Evolutionary conservation across 1,140 invertebrate species (phyloP).

Genomic region (Drosophila ironensis): DNA sequence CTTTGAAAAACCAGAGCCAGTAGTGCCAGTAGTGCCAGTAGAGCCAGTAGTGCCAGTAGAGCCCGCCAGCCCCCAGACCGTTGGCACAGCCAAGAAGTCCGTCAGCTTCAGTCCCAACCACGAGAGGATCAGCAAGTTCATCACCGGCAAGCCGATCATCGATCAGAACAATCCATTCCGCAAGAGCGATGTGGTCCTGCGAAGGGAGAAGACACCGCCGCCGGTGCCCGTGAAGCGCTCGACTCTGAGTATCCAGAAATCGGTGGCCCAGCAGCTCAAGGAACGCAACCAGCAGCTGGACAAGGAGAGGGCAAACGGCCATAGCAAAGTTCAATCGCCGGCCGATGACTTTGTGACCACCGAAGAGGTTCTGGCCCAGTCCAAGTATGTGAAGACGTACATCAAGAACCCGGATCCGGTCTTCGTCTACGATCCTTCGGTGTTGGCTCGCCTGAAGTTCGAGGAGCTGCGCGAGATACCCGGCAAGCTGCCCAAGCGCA

Average conservation of each 20-base stretch:
- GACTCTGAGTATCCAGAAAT: slow-evolving; percentile 63
- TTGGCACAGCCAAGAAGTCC: no score
- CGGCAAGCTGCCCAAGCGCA: slow-evolving; percentile 39
- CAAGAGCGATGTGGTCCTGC: slow-evolving; percentile 24
- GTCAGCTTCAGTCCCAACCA: no score
- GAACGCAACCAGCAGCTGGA: slow-evolving; percentile 54
- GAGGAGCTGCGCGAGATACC: slow-evolving; percentile 58
- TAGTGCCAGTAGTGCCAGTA: no score
- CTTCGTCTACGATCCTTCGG: slow-evolving; percentile 78
- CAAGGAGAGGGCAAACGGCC: slow-evolving; percentile 27
- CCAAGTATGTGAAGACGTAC: slow-evolving; percentile 81
- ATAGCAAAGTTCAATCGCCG: background rate
- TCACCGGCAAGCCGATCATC: slow-evolving; percentile 70
- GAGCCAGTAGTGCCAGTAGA: no score
- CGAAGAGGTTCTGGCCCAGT: slow-evolving; percentile 81
- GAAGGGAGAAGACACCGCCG: slow-evolving; percentile 56
- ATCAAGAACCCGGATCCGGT: slow-evolving; percentile 80
- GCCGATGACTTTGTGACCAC: slow-evolving; percentile 74
- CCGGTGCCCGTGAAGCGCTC: slow-evolving; percentile 69
- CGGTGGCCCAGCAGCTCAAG: slow-evolving; percentile 66
- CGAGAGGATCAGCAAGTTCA: slow-evolving; percentile 75
- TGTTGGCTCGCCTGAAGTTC: slow-evolving; percentile 65
- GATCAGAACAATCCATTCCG: slow-evolving; percentile 80
- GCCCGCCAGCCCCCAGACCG: no score
- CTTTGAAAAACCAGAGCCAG: no score